A percentile compares a stretch with the other conserved stretches of the same genome.
Evolutionary conservation across 2,113 vertebrate species (phyloP).

Genomic region (Gallinago media): DNA sequence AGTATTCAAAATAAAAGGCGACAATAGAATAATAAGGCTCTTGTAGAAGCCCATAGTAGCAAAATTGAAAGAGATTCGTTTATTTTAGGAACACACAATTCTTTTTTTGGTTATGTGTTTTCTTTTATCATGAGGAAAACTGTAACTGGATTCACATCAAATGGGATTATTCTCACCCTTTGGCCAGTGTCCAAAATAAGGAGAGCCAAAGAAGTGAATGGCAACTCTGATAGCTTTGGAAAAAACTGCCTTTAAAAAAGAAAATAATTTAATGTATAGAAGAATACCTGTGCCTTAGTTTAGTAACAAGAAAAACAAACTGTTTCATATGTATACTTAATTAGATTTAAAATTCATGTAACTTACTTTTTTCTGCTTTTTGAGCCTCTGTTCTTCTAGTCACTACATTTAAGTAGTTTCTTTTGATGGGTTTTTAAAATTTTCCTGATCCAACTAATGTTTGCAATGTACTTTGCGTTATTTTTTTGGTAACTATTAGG

Average conservation of each 20-base stretch:
- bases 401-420: background rate
- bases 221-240: background rate
- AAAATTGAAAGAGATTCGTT: background rate
- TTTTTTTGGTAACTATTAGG: conserved; percentile 73
- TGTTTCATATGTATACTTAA: background rate
- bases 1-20: background rate
- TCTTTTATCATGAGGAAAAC: background rate
- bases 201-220: background rate
- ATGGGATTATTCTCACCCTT: background rate
- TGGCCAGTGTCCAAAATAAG: background rate
- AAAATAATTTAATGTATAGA: background rate
- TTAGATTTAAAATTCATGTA: background rate
- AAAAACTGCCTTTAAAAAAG: background rate
- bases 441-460: background rate
- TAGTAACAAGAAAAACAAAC: background rate
- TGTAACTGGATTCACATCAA: background rate
- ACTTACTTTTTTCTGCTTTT: background rate
- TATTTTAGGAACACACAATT: background rate
- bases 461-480: background rate
- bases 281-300: background rate
- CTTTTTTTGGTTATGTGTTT: background rate
- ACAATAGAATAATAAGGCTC: background rate
- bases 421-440: background rate
- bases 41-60: background rate
- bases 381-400: background rate